phyloP scores from a whole-genome alignment of 2,113 vertebrate species.

The Bungarus multicinctus region DNA sequence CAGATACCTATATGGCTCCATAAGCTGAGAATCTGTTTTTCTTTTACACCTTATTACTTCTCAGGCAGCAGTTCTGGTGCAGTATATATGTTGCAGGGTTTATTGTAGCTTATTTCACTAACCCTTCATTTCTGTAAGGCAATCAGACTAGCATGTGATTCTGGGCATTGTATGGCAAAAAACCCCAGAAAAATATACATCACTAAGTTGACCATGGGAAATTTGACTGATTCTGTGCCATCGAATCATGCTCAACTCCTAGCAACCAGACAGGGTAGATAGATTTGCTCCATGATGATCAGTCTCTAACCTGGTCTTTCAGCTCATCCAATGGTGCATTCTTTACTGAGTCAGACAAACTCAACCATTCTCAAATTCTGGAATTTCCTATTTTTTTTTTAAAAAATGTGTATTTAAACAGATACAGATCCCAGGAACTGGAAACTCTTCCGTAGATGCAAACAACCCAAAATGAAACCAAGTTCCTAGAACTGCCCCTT shows the following conservation, averaged over 20 bases:
- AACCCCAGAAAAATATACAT: not conserved
- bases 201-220: not conserved
- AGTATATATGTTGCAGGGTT: not conserved
- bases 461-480: not conserved
- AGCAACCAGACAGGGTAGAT: not conserved
- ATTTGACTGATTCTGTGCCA: not conserved
- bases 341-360: not conserved
- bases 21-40: not conserved
- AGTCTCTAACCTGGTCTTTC: not conserved
- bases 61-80: not conserved
- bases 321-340: not conserved
- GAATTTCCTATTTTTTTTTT: not conserved
- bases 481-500: not conserved
- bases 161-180: not conserved
- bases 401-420: not conserved
- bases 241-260: not conserved
- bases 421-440: not conserved
- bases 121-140: not conserved
- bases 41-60: not conserved
- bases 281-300: not conserved
- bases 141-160: no score
- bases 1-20: not conserved
- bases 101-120: not conserved
- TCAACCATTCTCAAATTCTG: not conserved
- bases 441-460: not conserved